phyloP scores from a whole-genome alignment of 2,797 vertebrate species.

The Lithobates pipiens region DNA sequence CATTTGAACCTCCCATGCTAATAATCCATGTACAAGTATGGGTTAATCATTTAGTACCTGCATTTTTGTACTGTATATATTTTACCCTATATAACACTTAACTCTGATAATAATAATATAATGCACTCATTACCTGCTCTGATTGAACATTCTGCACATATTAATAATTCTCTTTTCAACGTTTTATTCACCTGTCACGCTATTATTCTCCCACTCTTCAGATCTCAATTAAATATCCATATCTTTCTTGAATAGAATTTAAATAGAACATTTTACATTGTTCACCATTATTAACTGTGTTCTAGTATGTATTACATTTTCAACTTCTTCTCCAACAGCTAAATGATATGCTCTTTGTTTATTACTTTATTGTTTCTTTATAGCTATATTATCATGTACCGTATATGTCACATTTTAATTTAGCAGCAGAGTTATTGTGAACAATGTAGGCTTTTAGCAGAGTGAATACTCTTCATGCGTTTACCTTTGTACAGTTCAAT shows the following conservation, averaged over 20 bases:
- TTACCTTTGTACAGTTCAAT: background rate
- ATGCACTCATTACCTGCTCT: background rate
- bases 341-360: background rate
- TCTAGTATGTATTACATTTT: constrained; percentile 3
- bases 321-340: background rate
- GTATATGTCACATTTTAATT: background rate
- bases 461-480: background rate
- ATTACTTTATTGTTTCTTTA: background rate
- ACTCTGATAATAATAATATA: background rate
- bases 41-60: background rate
- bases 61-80: background rate
- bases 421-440: background rate
- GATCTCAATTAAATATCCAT: constrained; percentile 37
- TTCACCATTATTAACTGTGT: constrained; percentile 8
- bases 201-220: constrained; percentile 1
- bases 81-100: background rate
- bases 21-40: background rate
- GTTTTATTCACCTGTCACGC: background rate
- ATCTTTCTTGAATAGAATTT: background rate
- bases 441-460: background rate
- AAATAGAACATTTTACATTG: constrained; percentile 10
- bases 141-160: background rate
- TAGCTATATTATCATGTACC: background rate
- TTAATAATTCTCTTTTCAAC: constrained; percentile 3
- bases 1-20: background rate